Evolutionary conservation across 2,888 invertebrate species (phyloP).

Genomic region (Hirtodrosophila histrioides): DNA sequence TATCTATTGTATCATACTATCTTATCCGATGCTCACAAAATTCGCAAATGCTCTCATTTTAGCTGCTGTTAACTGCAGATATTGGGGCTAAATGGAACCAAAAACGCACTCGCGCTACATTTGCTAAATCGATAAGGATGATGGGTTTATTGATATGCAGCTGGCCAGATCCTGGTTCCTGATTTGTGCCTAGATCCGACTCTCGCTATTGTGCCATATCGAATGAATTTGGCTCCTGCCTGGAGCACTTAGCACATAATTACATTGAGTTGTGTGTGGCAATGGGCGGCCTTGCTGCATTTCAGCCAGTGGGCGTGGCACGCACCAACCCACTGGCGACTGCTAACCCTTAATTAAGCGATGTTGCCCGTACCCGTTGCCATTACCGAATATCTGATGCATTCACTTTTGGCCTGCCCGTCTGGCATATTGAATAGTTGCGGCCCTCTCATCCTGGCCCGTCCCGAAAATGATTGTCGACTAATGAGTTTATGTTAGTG

Average conservation of each 20-base stretch:
- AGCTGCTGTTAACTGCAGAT: conserved; percentile 23
- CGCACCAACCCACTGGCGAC: conserved; percentile 25
- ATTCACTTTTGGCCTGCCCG: conserved; percentile 3
- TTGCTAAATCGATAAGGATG: conserved; percentile 41
- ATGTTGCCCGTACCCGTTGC: conserved; percentile 28
- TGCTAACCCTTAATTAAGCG: conserved; percentile 69
- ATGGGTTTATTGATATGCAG: conserved; percentile 50
- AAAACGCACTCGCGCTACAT: conserved; percentile 22
- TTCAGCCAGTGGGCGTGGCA: conserved; percentile 17
- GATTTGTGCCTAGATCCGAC: conserved; percentile 21
- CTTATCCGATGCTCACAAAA: not conserved
- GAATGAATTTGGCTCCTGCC: conserved; percentile 54
- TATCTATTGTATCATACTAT: not conserved
- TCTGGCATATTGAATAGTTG: conserved; percentile 64
- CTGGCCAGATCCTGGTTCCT: conserved; percentile 20
- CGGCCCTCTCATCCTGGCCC: conserved; percentile 2
- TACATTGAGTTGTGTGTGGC: conserved; percentile 56
- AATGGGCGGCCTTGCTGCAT: conserved; percentile 13
- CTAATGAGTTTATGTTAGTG: conserved; percentile 69
- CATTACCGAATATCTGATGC: conserved; percentile 39
- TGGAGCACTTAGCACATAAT: conserved; percentile 72
- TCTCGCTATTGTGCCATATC: conserved; percentile 51
- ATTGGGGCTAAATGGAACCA: conserved; percentile 25
- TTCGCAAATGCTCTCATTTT: conserved; percentile 8
- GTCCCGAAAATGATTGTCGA: conserved; percentile 43